These are phyloP conservation scores for Palaemon carinicauda DNA, from an alignment of 1,140 invertebrate species.

Conservation along the genomic window DNA sequence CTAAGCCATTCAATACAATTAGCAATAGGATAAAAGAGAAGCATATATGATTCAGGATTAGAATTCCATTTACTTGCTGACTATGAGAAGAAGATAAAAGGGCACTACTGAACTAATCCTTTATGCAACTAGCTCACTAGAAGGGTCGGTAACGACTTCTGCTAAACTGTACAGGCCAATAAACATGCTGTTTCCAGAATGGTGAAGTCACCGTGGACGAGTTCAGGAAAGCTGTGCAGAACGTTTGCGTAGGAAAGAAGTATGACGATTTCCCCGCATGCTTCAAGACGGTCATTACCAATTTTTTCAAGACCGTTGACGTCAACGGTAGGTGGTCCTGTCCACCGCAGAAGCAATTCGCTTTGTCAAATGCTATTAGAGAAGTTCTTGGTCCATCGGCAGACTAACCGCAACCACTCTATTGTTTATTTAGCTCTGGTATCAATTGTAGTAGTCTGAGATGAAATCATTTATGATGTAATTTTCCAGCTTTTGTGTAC, in stretches of 20 bases:
- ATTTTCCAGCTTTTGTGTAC: neutral
- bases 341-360: neutral
- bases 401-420: no score
- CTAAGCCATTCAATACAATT: no score
- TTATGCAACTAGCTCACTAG: no score
- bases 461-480: neutral
- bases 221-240: constrained; percentile 82
- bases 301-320: constrained; percentile 81
- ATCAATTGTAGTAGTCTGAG: neutral
- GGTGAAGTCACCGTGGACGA: constrained; percentile 81
- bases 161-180: no score
- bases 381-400: no score
- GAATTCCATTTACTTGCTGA: no score
- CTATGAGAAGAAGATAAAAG: no score
- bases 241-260: constrained; percentile 78
- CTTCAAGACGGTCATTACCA: constrained; percentile 79
- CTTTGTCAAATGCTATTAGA: no score
- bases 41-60: no score
- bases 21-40: no score
- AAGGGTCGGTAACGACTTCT: no score
- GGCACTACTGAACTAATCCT: no score
- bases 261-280: constrained; percentile 78
- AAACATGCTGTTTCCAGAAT: constrained; percentile 67
- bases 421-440: neutral
- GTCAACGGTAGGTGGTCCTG: constrained; percentile 70